A percentile compares a stretch with the other conserved stretches of the same genome.
Evolutionary conservation across 2,888 invertebrate species (phyloP).

Genomic region (Andricus curvator): DNA sequence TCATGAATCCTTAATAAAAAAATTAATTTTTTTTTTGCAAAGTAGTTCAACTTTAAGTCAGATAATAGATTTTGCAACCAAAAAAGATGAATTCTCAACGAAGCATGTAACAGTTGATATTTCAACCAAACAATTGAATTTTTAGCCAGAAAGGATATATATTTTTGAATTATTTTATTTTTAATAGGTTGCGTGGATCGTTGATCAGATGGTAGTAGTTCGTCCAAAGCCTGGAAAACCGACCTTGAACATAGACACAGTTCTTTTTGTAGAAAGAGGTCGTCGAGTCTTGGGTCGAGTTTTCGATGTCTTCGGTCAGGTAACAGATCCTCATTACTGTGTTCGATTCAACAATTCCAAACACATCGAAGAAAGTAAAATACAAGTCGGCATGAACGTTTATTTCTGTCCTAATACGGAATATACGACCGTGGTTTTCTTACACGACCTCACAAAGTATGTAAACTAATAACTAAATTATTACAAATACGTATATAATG

Average conservation of each 20-base stretch:
- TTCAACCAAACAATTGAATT: too few species aligned
- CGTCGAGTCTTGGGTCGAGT: constrained; percentile 88
- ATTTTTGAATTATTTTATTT: constrained; percentile 44
- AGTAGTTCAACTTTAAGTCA: too few species aligned
- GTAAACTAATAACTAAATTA: constrained; percentile 59
- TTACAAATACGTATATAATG: constrained; percentile 24
- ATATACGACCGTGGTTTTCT: constrained; percentile 88
- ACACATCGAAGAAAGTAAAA: constrained; percentile 86
- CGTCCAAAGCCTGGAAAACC: constrained; percentile 86
- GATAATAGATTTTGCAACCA: too few species aligned
- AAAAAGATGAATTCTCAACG: too few species aligned
- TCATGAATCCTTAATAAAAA: too few species aligned
- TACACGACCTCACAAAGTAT: constrained; percentile 86
- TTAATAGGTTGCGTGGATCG: constrained; percentile 78
- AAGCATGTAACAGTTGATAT: too few species aligned
- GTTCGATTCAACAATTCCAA: constrained; percentile 92
- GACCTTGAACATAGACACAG: constrained; percentile 91
- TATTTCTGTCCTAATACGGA: constrained; percentile 90
- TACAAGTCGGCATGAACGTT: constrained; percentile 85
- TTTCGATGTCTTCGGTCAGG: constrained; percentile 95
- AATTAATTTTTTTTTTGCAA: too few species aligned
- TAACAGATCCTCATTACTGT: constrained; percentile 91
- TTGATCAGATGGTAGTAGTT: constrained; percentile 84
- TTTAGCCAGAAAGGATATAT: too few species aligned
- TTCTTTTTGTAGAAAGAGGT: constrained; percentile 91